Evolutionary conservation across 2,113 vertebrate genomes (phyloP), one percentile per base, ranked within the genome.

Genomic region (Myocastor coypus): DNA sequence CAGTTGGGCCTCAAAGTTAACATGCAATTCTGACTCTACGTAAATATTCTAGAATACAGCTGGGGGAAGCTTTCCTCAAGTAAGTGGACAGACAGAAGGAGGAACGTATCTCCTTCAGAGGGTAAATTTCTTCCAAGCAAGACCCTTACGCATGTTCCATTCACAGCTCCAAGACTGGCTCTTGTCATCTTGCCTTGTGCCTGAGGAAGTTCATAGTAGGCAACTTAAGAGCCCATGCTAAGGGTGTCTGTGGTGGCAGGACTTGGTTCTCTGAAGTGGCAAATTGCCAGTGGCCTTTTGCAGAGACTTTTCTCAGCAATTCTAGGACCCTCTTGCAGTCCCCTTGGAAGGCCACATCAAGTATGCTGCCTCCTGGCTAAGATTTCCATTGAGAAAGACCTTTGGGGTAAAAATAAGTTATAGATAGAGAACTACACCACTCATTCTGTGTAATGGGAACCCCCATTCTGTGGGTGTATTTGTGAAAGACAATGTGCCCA

Each of bases 31-130:
- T 90, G 63, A 88, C 40, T 64, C 37, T 40, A 3, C 3, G 19
- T 40, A 7, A 34, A 19, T 9, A 1, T 0, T 14, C 5, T 1
- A 34, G 30, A 7, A 26, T 46, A 20, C 8, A 57, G 16, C 10
- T 57, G 13, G 34, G 34, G 80, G 2, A 46, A 17, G 34, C 0
- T 28, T 69, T 52, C 5, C 32, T 0, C 3, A 86, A 14, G 19
- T 34, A 55, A 46, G 12, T 26, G 26, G 40, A 34, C 63, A 83
- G 59, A 84, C 3, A 6, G 3, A 50, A 80, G 17, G 46, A 68
- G 77, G 40, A 63, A 52, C 24, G 12, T 6, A 3, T 0, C 61
- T 80, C 2, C 10, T 22, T 57, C 46, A n/a, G n/a, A 78, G 16
- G n/a, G 28, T 57, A 26, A 3, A 0, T 13, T 24, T 50, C 19